Evolutionary conservation across 2,888 invertebrate species (phyloP), one percentile per base, ranked within the genome.

Genomic region (Harmothoe impar): DNA sequence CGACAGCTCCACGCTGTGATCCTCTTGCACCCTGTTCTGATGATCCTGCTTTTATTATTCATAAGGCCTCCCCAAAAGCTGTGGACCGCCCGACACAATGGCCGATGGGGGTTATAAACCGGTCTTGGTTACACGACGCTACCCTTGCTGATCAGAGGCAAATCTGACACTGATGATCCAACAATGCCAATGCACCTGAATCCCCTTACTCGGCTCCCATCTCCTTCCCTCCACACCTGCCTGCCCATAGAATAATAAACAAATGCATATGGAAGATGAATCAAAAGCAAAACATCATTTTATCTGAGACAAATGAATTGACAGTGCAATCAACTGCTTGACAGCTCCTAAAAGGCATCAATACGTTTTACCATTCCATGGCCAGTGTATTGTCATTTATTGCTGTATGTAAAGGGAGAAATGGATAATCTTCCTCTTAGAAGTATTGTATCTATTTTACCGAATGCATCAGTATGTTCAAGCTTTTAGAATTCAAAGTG

Each of bases 11-110:
- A 52, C 54, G 29, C 56, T 29, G 31, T 86, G 86, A 86, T 56
- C 86, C 52, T n/a, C 35, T 43, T 81, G 81, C 81, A 81, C 81
- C 81, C 15, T 81, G 43, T 81, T 33, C 81, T 43, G 81, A 33
- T 81, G 81, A 81, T 81, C 81, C 10, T 33, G 81, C 81, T 43
- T 81, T 81, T 35, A 35, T 81, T 81, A 81, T 81, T 81, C 81
- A 81, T 81, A 81, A 81, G 33, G 81, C 81, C 77, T 43, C 43
- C 43, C 81, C 3, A 43, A 81, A 81, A 81, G 81, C 81, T 81
- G 72, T 29, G 31, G 72, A 25, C 29, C 15, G 72, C 15, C 3
- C 29, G 29, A 72, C 43, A 43, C 72, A 72, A 72, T 72, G 72
- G 72, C 72, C 15, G 72, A 72, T 29, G 29, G 43, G 29, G 72